phyloP scores from a whole-genome alignment of 2,113 vertebrate species.

The Heterochromis multidens region DNA sequence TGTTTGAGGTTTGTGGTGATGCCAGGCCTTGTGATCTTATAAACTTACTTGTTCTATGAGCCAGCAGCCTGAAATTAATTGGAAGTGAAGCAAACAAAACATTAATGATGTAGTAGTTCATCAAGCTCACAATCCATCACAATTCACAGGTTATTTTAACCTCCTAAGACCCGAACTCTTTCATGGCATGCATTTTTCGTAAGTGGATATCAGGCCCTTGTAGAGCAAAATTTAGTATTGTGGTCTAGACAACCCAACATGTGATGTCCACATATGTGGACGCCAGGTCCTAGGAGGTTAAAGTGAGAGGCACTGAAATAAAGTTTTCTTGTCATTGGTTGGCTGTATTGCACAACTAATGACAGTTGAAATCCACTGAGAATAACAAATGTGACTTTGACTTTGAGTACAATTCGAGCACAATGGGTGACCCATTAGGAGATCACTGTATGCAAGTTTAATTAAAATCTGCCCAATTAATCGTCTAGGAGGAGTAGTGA shows the following conservation, averaged over 20 bases:
- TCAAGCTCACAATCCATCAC: background rate
- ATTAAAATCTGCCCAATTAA: background rate
- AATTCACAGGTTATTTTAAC: background rate
- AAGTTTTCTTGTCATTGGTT: background rate
- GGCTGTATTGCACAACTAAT: background rate
- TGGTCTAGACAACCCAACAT: too few species aligned
- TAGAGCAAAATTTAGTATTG: too few species aligned
- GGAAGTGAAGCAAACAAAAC: background rate
- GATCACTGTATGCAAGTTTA: accelerated
- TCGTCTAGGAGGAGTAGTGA: accelerated
- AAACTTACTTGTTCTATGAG: background rate
- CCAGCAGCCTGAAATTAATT: too few species aligned
- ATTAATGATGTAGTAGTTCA: background rate
- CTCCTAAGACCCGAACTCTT: too few species aligned
- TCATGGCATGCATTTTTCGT: too few species aligned
- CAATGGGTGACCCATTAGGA: background rate
- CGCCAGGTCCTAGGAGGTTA: too few species aligned
- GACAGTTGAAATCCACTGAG: background rate
- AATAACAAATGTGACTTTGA: background rate
- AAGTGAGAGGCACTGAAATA: background rate
- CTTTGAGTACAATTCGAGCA: background rate
- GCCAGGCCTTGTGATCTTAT: background rate
- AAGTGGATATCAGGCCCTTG: too few species aligned
- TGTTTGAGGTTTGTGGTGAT: background rate
- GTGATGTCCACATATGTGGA: too few species aligned